A percentile compares a stretch with the other conserved stretches of the same genome.
Conservation (phyloP, 2,888 invertebrate genomes). For the Altica lythri region DNA sequence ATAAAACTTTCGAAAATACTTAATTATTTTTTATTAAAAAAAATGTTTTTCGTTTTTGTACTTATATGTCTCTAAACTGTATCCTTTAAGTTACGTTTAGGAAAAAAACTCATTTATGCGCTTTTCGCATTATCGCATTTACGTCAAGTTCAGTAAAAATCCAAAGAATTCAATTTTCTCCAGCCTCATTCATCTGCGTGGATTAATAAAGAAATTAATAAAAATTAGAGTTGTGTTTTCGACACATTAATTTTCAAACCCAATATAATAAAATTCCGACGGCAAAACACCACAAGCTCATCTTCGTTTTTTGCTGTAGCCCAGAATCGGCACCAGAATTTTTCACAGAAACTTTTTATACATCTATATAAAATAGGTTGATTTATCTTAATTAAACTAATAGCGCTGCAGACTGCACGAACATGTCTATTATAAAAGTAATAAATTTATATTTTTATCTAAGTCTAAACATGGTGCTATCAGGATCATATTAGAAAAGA, state of each 20-base stretch:
- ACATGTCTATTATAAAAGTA: too few relatives aligned
- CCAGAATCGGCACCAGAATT: neutral
- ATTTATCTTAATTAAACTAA: too few relatives aligned
- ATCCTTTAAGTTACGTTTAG: too few relatives aligned
- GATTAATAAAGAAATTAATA: constrained; percentile 27
- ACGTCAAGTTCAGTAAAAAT: constrained; percentile 21
- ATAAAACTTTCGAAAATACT: too few relatives aligned
- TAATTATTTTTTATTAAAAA: neutral
- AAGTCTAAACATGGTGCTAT: too few relatives aligned
- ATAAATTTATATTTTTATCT: too few relatives aligned
- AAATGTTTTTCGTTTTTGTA: neutral
- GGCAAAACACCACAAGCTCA: constrained; percentile 12
- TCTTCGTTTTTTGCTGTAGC: constrained; percentile 18
- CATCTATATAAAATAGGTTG: too few relatives aligned
- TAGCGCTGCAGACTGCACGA: too few relatives aligned
- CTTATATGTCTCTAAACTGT: too few relatives aligned
- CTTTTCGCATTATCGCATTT: constrained; percentile 12
- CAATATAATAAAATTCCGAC: constrained; percentile 25
- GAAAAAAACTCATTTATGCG: constrained; percentile 4
- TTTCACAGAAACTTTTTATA: too few relatives aligned
- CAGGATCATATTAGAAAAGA: too few relatives aligned
- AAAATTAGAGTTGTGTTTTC: constrained; percentile 28
- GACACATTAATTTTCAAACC: constrained; percentile 31
- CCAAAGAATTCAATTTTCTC: constrained; percentile 26
- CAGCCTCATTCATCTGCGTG: constrained; percentile 21